Evolutionary conservation across 2,888 invertebrate genomes (phyloP), one percentile per base, ranked within the genome.

Genomic region (Bruchidius siliquastri): DNA sequence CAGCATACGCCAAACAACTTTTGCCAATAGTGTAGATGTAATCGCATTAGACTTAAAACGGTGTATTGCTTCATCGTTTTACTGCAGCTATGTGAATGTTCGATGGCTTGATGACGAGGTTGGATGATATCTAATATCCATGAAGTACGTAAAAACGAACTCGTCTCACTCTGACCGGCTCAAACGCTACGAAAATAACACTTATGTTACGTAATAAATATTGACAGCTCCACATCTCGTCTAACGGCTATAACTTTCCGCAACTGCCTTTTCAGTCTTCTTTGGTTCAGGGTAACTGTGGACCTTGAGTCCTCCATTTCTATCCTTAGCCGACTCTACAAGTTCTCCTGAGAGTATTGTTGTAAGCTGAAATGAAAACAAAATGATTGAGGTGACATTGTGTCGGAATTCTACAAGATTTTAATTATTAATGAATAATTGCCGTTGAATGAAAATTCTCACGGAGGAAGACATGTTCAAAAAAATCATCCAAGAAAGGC

Each of bases 281-380:
- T 89, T 89, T 89, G 88, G 88, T 88, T 87, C 86, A 76, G 81
- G 88, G 88, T 88, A 88, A 88, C 88, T 86, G 81, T 86, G 84
- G 85, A 81, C 76, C 77, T 74, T 67, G 71, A 77, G 49, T 49
- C 49, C 49, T 77, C 80, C 79, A 73, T 73, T 74, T 75, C 74
- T 71, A 73, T 80, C 78, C 80, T 49, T 49, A 49, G 49, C 49
- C 49, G 49, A 49, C 49, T 49, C 49, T 49, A 49, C 49, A 13
- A 13, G 18, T 13, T 49, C 49, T 49, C 49, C 18, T 18, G 6
- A 49, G 8, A 49, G 49, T 3, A 49, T 49, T 49, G 3, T 13
- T 49, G 1, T 13, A 49, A 8, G 13, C 49, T 49, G 49, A 49
- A 49, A 49, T 18, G 18, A 8, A 49, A 49, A 49, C 6, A 49